Evolutionary conservation across 2,113 vertebrate species (phyloP), one percentile per base, ranked within the genome.

Genomic region (Psettodes erumei): DNA sequence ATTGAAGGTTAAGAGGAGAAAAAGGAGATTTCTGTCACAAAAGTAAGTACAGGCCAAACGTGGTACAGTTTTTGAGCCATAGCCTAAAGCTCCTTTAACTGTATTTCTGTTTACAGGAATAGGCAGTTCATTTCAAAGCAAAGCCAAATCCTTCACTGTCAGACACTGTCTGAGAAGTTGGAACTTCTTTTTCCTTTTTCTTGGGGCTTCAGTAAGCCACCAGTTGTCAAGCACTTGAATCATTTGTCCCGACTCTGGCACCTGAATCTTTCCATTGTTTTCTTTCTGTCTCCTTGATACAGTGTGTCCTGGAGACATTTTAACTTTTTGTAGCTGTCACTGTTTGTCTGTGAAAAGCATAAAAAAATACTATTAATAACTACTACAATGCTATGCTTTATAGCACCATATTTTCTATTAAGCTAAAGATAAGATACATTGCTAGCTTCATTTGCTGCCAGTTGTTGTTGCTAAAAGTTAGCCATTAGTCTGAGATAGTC

Each of bases 91-190:
- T 35, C 35, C 7, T 58, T 61, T 48, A 71, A 61, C 53, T 83
- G 53, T 71, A 40, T 28, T 61, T 71, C 55, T 59, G 23, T 56
- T 64, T 59, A 11, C 37, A 53, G 35, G 7, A 21, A 27, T 32
- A 37, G 33, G 43, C 21, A 72, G 40, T 63, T 63, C 58, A 45
- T 58, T 67, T 75, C 25, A 63, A 56, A 64, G 58, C 11, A 59
- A 25, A 47, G 16, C 64, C 64, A 59, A 73, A 78, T 70, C 35
- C 69, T 30, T 69, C 50, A 25, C 63, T 78, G 35, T 69, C 62
- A 67, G 56, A 35, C 37, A 40, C 35, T 38, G 42, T 25, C 58
- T 13, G 45, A 79, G 62, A 55, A 70, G 37, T 53, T 48, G 18
- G 19, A 65, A 32, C n/a, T 45, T 68, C 43, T 51, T 38, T 1